Conservation (phyloP, 2,888 invertebrate genomes). For the Chymomyza procnemis region DNA sequence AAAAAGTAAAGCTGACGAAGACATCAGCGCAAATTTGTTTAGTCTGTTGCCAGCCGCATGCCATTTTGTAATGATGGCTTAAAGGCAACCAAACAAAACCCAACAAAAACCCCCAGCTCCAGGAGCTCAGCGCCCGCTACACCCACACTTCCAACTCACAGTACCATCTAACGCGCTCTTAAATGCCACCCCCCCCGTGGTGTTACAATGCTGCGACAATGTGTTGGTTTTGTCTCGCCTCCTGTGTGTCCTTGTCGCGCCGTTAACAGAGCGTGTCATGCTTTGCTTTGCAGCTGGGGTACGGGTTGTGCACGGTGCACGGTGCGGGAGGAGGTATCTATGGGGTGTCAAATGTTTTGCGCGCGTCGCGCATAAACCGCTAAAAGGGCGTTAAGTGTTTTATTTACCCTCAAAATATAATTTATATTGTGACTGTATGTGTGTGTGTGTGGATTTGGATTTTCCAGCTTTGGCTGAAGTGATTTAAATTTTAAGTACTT, state of each 20-base stretch:
- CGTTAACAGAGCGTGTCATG: constrained; percentile 68
- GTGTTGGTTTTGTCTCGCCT: constrained; percentile 39
- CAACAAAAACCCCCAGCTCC: constrained; percentile 31
- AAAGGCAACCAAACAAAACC: constrained; percentile 38
- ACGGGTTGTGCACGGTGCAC: not conserved
- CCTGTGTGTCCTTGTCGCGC: constrained; percentile 22
- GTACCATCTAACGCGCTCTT: too few species aligned
- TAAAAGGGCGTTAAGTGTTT: constrained; percentile 72
- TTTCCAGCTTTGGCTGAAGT: constrained; percentile 58
- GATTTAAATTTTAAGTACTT: constrained; percentile 72
- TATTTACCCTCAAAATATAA: constrained; percentile 72
- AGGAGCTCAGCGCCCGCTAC: too few species aligned
- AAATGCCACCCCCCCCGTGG: not conserved
- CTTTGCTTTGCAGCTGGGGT: constrained; percentile 32
- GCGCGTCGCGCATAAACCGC: constrained; percentile 41
- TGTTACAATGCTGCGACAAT: constrained; percentile 52
- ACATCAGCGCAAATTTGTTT: constrained; percentile 70
- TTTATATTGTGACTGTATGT: constrained; percentile 55
- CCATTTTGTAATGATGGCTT: constrained; percentile 70
- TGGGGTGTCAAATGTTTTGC: constrained; percentile 45
- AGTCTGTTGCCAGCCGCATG: constrained; percentile 53
- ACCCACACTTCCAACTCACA: too few species aligned
- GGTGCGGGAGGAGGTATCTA: not conserved
- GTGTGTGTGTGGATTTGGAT: constrained; percentile 50
- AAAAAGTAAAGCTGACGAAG: constrained; percentile 71